Evolutionary conservation across 2,797 vertebrate genomes (phyloP).

Genomic region (Ispidina picta): DNA sequence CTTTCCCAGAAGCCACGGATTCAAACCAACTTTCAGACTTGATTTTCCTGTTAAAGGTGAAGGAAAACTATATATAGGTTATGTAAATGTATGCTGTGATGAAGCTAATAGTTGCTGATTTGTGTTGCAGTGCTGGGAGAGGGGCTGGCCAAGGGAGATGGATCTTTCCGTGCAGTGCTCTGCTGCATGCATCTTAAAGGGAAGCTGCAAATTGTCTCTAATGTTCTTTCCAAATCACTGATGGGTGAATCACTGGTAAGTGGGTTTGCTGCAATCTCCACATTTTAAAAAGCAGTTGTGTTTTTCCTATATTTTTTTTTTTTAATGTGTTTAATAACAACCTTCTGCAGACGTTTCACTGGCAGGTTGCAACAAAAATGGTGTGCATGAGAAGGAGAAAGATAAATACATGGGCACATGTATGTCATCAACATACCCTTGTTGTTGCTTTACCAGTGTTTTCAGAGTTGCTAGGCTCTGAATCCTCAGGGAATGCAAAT

Average conservation of each 20-base stretch:
- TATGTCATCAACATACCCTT: not conserved
- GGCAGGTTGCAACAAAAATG: not conserved
- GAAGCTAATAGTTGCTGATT: conserved; percentile 53
- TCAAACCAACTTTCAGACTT: not conserved
- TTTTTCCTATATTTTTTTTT: conserved; percentile 8
- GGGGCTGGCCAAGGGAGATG: conserved; percentile 88
- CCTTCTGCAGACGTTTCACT: not conserved
- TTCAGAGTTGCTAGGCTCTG: not conserved
- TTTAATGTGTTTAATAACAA: not conserved
- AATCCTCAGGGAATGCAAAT: not conserved
- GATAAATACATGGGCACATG: not conserved
- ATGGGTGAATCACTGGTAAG: conserved; percentile 96
- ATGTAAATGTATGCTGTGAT: not conserved
- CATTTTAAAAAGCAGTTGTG: not conserved
- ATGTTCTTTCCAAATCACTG: conserved; percentile 93
- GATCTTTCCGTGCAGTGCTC: conserved; percentile 88
- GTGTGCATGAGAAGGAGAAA: not conserved
- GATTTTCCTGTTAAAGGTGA: not conserved
- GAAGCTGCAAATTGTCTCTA: conserved; percentile 92
- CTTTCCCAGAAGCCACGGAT: not conserved
- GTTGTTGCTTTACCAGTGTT: not conserved
- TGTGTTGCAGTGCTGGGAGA: conserved; percentile 89
- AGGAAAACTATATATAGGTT: not conserved
- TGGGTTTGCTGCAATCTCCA: conserved; percentile 11
- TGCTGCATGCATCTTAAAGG: conserved; percentile 93